Conservation (phyloP, 2,888 invertebrate genomes). For the Napeogenes inachia region DNA sequence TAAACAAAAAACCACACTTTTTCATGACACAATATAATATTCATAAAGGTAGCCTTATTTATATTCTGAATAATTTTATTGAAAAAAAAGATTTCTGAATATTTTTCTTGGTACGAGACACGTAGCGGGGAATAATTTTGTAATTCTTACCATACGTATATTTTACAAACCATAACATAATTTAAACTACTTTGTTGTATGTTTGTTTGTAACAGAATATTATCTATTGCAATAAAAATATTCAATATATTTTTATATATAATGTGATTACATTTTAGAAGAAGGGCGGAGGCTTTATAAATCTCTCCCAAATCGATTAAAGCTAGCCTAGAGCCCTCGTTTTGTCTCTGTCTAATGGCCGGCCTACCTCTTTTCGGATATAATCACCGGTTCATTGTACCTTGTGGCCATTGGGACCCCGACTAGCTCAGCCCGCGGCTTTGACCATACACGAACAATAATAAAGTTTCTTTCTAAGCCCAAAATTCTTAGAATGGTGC, state of each 20-base stretch:
- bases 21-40: neutral
- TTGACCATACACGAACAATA: slow-evolving; percentile 5
- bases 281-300: slow-evolving; percentile 59
- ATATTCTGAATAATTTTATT: slow-evolving; percentile 31
- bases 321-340: slow-evolving; percentile 61
- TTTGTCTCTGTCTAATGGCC: slow-evolving; percentile 71
- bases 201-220: too few relatives aligned
- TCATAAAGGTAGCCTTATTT: slow-evolving; percentile 4
- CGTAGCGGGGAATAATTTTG: slow-evolving; percentile 31
- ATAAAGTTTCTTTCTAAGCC: neutral
- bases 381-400: slow-evolving; percentile 68
- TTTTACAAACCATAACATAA: neutral
- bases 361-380: slow-evolving; percentile 66
- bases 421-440: slow-evolving; percentile 26
- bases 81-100: neutral
- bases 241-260: too few relatives aligned
- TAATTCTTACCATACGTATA: neutral
- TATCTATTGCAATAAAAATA: too few relatives aligned
- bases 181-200: too few relatives aligned
- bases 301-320: slow-evolving; percentile 72
- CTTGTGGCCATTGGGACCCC: slow-evolving; percentile 40
- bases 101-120: slow-evolving; percentile 15
- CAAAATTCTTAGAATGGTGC: neutral
- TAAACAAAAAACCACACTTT: neutral
- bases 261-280: slow-evolving; percentile 15